Conservation (phyloP, 2,797 vertebrate species). For the Tarsius wallacei region DNA sequence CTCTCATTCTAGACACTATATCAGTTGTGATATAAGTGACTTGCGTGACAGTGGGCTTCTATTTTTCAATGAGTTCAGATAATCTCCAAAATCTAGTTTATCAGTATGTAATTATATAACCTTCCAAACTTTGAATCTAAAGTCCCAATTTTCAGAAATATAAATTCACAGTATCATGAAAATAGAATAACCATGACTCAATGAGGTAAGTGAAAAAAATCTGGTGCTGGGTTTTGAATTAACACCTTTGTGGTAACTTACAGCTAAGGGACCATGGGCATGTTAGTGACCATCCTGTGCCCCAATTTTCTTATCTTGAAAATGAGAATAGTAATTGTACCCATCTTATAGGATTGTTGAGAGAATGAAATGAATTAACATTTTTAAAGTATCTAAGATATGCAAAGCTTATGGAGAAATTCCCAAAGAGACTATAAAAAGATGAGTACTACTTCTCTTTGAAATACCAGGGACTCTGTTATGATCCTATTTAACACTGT, state of each 20-base stretch:
- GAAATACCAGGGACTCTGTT: background rate
- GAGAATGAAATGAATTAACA: slow-evolving; percentile 24
- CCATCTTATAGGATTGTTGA: background rate
- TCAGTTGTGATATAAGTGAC: background rate
- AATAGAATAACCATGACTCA: background rate
- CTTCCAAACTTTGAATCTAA: slow-evolving; percentile 27
- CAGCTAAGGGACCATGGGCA: background rate
- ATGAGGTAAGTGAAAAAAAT: background rate
- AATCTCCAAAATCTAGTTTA: slow-evolving; percentile 17
- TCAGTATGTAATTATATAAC: background rate
- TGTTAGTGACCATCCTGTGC: background rate
- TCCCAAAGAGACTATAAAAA: background rate
- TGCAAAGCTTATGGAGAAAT: background rate
- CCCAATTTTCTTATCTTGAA: background rate
- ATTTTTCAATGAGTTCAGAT: background rate
- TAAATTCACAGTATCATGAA: slow-evolving; percentile 15
- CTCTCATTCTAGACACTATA: background rate
- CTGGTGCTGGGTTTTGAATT: background rate
- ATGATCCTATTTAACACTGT: background rate
- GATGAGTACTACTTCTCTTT: no score
- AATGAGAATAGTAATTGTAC: no score
- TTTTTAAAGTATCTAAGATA: background rate
- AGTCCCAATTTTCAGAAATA: slow-evolving; percentile 46
- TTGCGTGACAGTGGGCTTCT: background rate
- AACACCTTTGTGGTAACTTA: background rate